Percentiles rank a stretch among this genome's conserved stretches.
phyloP scores from a whole-genome alignment of 2,797 vertebrate genomes.

The Chelmon rostratus region DNA sequence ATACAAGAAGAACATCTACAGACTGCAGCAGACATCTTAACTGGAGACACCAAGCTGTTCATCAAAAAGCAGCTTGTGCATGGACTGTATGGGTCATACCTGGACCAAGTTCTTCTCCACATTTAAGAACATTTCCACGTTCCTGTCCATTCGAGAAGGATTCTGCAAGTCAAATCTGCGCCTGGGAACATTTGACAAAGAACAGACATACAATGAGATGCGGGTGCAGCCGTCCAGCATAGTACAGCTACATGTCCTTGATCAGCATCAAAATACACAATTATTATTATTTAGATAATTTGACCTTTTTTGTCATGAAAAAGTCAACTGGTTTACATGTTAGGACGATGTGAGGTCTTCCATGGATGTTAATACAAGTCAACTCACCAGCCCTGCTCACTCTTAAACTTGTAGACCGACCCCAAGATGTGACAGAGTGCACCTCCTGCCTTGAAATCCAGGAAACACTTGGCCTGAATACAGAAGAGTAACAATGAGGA shows the following conservation, averaged over 20 bases:
- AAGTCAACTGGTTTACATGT: neutral
- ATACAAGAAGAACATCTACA: neutral
- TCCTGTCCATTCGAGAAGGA: slow-evolving; percentile 98
- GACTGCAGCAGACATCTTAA: neutral
- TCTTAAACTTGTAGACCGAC: slow-evolving; percentile 98
- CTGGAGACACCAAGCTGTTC: neutral
- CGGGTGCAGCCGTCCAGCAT: neutral
- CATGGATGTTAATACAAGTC: neutral
- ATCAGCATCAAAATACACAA: neutral
- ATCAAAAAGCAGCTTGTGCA: neutral
- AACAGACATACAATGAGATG: neutral
- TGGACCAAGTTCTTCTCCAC: slow-evolving; percentile 99
- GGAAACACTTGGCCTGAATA: slow-evolving; percentile 94
- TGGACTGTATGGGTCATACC: slow-evolving; percentile 74
- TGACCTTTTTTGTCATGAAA: no score
- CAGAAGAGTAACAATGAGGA: neutral
- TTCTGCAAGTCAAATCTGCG: slow-evolving; percentile 97
- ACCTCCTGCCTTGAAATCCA: slow-evolving; percentile 97
- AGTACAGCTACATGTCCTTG: neutral
- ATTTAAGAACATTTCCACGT: slow-evolving; percentile 99
- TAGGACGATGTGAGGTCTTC: neutral
- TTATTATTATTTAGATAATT: neutral
- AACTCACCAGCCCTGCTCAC: slow-evolving; percentile 98
- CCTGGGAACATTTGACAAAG: slow-evolving; percentile 79
- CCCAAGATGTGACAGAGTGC: slow-evolving; percentile 97